Conservation (phyloP, 2,888 invertebrate genomes). For the Patella caerulea region DNA sequence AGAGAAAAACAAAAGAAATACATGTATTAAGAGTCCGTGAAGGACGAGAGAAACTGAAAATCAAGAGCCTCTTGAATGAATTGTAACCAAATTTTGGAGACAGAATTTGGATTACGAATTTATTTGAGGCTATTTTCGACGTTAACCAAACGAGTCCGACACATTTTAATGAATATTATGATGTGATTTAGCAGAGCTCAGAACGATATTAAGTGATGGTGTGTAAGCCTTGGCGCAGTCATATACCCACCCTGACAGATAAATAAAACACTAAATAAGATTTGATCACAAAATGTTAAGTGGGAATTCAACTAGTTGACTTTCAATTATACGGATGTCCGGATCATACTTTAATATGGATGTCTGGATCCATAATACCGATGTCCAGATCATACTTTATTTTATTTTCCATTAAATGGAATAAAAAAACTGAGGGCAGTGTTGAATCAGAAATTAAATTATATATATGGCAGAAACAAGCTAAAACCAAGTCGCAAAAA, state of each 20-base stretch:
- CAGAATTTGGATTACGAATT: neutral
- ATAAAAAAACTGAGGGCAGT: no score
- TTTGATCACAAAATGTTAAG: no score
- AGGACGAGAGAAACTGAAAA: neutral
- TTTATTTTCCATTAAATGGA: no score
- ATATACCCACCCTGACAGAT: neutral
- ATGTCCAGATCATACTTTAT: no score
- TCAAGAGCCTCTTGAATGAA: neutral
- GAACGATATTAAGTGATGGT: neutral
- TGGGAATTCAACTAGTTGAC: no score
- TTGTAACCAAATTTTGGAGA: neutral
- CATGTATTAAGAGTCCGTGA: neutral
- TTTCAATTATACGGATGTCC: no score
- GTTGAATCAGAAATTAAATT: no score
- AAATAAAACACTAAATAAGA: no score
- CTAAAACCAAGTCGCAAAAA: no score
- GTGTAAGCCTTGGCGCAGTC: neutral
- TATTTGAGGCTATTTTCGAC: conserved; percentile 9
- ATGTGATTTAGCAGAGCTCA: neutral
- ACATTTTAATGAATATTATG: neutral
- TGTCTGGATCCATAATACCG: no score
- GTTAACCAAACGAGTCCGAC: neutral
- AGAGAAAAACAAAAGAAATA: neutral
- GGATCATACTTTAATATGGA: no score
- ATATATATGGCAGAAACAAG: no score